Percentiles rank a stretch among this genome's conserved stretches.
phyloP scores from a whole-genome alignment of 2,113 vertebrate genomes.

The pig (Sus scrofa) region DNA sequence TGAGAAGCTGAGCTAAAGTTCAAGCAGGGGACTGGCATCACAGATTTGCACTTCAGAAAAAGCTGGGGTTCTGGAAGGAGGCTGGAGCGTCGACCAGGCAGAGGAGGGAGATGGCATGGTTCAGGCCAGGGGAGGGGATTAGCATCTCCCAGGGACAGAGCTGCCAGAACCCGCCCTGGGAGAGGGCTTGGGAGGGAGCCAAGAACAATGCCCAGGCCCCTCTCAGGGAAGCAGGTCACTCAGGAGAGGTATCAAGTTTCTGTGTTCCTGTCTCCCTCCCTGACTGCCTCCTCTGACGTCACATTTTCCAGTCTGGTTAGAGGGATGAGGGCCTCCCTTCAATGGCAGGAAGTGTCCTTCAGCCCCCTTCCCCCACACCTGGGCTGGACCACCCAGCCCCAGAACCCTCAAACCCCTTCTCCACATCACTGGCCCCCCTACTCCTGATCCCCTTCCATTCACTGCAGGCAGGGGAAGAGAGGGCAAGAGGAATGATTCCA shows the following conservation, averaged over 20 bases:
- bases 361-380: conserved; percentile 63
- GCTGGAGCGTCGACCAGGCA: neutral
- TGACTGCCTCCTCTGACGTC: conserved; percentile 61
- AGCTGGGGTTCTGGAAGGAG: neutral
- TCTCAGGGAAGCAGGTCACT: neutral
- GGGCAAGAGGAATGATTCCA: neutral
- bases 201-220: neutral
- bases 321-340: conserved; percentile 62
- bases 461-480: neutral
- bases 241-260: conserved; percentile 57
- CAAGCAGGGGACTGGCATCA: neutral
- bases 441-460: neutral
- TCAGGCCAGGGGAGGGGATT: neutral
- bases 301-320: conserved; percentile 78
- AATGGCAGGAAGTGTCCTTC: conserved; percentile 67
- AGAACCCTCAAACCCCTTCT: neutral
- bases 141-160: neutral
- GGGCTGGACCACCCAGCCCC: conserved; percentile 40
- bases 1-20: neutral
- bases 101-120: neutral
- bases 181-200: neutral
- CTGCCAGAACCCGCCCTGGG: neutral
- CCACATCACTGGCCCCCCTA: neutral
- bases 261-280: conserved; percentile 30
- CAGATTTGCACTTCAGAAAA: neutral